Conservation (phyloP, 2,888 invertebrate species). For the Galerucella calmariensis region DNA sequence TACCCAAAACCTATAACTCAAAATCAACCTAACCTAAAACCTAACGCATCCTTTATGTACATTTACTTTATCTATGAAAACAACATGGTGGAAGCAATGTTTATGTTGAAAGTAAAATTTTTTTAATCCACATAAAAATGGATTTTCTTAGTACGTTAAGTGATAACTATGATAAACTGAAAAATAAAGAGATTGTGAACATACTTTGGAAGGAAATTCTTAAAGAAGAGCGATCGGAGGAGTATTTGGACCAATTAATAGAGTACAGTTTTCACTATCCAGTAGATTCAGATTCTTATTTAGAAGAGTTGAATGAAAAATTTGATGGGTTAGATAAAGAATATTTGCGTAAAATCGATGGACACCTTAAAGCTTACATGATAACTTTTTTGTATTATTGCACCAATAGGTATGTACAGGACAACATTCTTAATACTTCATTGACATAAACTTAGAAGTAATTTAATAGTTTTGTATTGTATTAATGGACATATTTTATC, state of each 20-base stretch:
- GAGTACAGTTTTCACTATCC: conserved; percentile 51
- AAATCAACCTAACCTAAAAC: too few species aligned
- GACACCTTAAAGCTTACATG: conserved; percentile 48
- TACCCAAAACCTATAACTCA: too few species aligned
- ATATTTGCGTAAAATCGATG: conserved; percentile 47
- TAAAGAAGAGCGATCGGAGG: conserved; percentile 40
- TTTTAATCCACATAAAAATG: conserved; percentile 21
- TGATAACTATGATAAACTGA: conserved; percentile 43
- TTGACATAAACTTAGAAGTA: background rate
- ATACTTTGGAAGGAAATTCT: conserved; percentile 48
- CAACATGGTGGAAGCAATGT: background rate
- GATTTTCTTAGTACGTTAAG: conserved; percentile 36
- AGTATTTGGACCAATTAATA: conserved; percentile 43
- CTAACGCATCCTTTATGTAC: too few species aligned
- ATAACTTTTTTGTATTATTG: conserved; percentile 51
- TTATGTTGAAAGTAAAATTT: background rate
- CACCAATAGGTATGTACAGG: conserved; percentile 29
- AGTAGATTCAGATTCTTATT: conserved; percentile 48
- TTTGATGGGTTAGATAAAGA: conserved; percentile 46
- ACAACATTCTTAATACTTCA: background rate
- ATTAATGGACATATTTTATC: background rate
- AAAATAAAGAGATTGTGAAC: conserved; percentile 40
- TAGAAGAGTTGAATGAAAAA: conserved; percentile 45
- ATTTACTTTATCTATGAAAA: too few species aligned
- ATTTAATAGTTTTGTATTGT: background rate